phyloP scores from a whole-genome alignment of 2,888 invertebrate species.

The Oscheius sp. region DNA sequence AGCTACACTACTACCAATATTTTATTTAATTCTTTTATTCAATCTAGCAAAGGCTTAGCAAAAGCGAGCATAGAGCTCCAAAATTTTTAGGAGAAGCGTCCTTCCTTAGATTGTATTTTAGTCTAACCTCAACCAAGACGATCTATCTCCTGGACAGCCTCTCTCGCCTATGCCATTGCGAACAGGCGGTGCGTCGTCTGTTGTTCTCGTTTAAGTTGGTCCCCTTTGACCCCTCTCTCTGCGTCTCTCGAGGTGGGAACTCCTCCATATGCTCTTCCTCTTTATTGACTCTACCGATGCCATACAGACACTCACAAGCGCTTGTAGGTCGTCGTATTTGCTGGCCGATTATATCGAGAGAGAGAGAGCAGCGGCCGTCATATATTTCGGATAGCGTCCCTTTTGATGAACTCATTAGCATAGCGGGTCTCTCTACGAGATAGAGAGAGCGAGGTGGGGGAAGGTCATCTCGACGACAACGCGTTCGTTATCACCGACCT shows the following conservation, averaged over 20 bases:
- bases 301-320: no score
- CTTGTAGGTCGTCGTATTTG: slow-evolving; percentile 10
- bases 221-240: slow-evolving; percentile 25
- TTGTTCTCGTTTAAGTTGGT: not conserved
- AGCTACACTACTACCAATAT: no score
- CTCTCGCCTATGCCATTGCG: not conserved
- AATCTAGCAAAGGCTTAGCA: no score
- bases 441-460: no score
- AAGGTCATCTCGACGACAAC: slow-evolving; percentile 15
- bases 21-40: no score
- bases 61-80: no score
- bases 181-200: slow-evolving; percentile 24
- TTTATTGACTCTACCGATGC: slow-evolving; percentile 11
- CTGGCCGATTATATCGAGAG: not conserved
- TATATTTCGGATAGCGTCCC: not conserved
- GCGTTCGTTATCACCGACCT: slow-evolving; percentile 17
- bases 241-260: slow-evolving; percentile 24
- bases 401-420: slow-evolving; percentile 21
- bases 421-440: slow-evolving; percentile 6
- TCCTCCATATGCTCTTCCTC: not conserved
- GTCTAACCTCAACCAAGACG: no score
- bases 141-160: no score
- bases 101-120: no score
- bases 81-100: no score
- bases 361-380: no score